A percentile compares a stretch with the other conserved stretches of the same genome.
phyloP scores from a whole-genome alignment of 2,888 invertebrate genomes.

The Lasioglossum marginatum region DNA sequence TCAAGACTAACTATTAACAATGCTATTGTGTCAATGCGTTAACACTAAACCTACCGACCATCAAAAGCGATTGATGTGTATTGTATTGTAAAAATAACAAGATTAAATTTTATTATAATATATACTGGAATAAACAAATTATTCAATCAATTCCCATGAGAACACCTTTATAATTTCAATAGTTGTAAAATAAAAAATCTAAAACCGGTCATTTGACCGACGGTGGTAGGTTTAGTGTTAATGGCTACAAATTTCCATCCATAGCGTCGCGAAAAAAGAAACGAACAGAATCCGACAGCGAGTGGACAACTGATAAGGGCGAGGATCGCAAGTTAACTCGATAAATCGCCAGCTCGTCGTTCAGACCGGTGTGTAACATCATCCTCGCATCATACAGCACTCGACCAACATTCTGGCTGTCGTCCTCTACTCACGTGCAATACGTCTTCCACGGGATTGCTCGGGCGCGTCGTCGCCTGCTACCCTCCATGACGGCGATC shows the following conservation, averaged over 20 bases:
- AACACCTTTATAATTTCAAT: too few relatives aligned
- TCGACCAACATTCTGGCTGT: conserved; percentile 71
- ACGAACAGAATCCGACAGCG: not conserved
- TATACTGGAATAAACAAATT: too few relatives aligned
- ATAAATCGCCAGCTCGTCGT: conserved; percentile 77
- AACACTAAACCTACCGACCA: too few relatives aligned
- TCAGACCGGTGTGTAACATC: conserved; percentile 74
- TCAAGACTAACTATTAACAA: too few relatives aligned
- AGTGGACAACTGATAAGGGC: conserved; percentile 38
- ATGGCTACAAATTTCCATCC: conserved; percentile 19
- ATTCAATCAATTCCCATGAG: too few relatives aligned
- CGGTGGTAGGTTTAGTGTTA: not conserved
- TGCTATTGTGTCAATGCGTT: too few relatives aligned
- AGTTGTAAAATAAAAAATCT: too few relatives aligned
- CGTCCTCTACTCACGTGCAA: conserved; percentile 70
- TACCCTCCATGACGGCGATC: not conserved
- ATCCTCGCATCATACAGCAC: conserved; percentile 72
- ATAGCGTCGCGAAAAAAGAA: not conserved
- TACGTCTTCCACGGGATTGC: conserved; percentile 73
- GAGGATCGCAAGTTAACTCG: conserved; percentile 60
- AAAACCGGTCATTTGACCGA: too few relatives aligned
- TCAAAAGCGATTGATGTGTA: too few relatives aligned
- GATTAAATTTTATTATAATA: too few relatives aligned
- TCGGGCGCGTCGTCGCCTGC: conserved; percentile 50
- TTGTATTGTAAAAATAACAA: too few relatives aligned